phyloP scores from a whole-genome alignment of 2,797 vertebrate species.

The Tinamus major region DNA sequence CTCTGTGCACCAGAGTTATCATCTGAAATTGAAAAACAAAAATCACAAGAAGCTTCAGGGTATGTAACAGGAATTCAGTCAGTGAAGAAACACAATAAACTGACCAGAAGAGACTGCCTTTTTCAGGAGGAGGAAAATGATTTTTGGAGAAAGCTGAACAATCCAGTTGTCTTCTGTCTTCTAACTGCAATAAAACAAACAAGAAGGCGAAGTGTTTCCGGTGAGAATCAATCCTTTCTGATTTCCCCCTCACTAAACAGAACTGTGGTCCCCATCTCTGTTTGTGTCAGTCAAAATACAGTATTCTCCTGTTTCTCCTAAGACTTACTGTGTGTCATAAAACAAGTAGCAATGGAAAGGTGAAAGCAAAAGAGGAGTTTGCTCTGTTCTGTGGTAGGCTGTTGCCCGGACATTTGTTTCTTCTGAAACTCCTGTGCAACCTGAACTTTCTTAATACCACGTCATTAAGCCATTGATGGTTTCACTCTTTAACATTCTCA shows the following conservation, averaged over 20 bases:
- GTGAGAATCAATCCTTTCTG: background rate
- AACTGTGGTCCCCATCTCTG: background rate
- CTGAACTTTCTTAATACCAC: background rate
- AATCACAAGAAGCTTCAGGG: background rate
- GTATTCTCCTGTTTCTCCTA: background rate
- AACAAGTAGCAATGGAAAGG: background rate
- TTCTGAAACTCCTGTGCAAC: background rate
- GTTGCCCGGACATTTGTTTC: background rate
- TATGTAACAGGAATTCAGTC: background rate
- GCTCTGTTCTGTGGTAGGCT: background rate
- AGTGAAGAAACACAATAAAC: background rate
- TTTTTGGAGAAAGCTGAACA: background rate
- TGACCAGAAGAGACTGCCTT: background rate
- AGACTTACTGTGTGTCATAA: background rate
- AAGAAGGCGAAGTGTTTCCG: background rate
- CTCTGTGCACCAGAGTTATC: background rate
- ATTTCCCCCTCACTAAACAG: background rate
- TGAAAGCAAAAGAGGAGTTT: background rate
- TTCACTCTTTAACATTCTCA: background rate
- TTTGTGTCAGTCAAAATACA: background rate
- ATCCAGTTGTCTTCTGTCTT: background rate
- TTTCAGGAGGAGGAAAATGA: background rate
- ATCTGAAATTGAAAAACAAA: background rate
- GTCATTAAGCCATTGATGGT: fast-evolving
- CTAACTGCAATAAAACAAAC: background rate